Base-by-base conservation (phyloP, 2,113 vertebrate genomes). In the Hydropotes inermis region DNA sequence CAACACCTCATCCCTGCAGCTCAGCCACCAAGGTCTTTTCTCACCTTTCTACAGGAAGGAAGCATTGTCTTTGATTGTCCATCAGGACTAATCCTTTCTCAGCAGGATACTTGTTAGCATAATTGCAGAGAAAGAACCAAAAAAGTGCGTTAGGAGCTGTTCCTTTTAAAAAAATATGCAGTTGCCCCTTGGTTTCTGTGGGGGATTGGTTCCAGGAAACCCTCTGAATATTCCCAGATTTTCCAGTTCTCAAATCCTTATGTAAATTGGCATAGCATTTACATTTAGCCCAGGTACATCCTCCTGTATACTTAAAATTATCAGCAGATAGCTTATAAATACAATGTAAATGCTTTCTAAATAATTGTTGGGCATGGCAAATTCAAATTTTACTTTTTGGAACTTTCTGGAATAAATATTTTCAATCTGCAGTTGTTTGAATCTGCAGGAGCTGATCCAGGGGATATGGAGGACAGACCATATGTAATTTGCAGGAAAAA, bases 61-160 rank as follows among this genome's bases (percentile, higher is more conserved):
- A 99, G 98, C 98, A 98, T 99, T 99, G 99, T 99, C 98, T 99
- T 98, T 99, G 99, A 99, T 98, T 99, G 99, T 99, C 99, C 98
- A 99, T 99, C 98, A 99, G 98, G 95, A 89, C 98, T 99, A 99
- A 99, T 99, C 99, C 98, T 99, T 98, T 99, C 99, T 98, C 99
- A 99, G 98, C 98, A 82, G 97, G 99, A 98, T 98, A 81, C 98
- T 99, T 99, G 98, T 99, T 99, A 99, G 98, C 99, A 99, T 99
- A 99, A 99, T 99, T 99, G 98, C 98, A 99, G 96, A 98, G 98
- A 99, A 98, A 96, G 97, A 98, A 99, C 98, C 98, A 98, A 98
- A 98, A 96, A 98, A 97, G 97, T 98, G 97, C 98, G 98, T 98
- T 98, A 98, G 98, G 93, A 97, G 67, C 98, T 98, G 95, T 81